Conservation (phyloP, 2,797 vertebrate species). For the Synanceia verrucosa region DNA sequence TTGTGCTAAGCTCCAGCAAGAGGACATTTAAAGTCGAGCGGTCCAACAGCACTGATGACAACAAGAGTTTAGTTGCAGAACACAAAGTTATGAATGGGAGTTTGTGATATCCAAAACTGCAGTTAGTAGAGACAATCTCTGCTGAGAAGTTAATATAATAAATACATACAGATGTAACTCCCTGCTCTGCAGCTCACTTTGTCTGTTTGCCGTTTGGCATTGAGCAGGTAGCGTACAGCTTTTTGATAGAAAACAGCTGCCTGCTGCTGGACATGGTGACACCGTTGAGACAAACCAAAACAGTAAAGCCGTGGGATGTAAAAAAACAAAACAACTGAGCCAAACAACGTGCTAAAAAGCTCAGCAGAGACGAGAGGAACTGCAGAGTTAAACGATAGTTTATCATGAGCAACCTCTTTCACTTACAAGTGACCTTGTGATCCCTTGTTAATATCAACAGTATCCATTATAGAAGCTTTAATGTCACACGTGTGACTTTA, state of each 20-base stretch:
- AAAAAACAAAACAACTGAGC: background rate
- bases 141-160: background rate
- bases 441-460: background rate
- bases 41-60: background rate
- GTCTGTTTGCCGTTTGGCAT: background rate
- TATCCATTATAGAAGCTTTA: background rate
- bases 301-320: background rate
- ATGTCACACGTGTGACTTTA: background rate
- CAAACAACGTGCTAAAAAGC: background rate
- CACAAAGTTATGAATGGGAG: background rate
- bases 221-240: background rate
- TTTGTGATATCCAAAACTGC: no score
- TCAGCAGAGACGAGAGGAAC: background rate
- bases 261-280: background rate
- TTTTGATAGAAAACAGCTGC: background rate
- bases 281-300: background rate
- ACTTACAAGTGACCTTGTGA: background rate
- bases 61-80: background rate
- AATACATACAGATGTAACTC: no score
- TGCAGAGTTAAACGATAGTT: background rate
- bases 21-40: background rate
- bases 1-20: background rate
- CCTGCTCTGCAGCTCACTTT: background rate
- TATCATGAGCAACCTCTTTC: background rate
- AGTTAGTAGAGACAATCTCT: background rate